A percentile compares a stretch with the other conserved stretches of the same genome.
phyloP scores from a whole-genome alignment of 2,113 vertebrate species.

The Neolamprologus falcicula region DNA sequence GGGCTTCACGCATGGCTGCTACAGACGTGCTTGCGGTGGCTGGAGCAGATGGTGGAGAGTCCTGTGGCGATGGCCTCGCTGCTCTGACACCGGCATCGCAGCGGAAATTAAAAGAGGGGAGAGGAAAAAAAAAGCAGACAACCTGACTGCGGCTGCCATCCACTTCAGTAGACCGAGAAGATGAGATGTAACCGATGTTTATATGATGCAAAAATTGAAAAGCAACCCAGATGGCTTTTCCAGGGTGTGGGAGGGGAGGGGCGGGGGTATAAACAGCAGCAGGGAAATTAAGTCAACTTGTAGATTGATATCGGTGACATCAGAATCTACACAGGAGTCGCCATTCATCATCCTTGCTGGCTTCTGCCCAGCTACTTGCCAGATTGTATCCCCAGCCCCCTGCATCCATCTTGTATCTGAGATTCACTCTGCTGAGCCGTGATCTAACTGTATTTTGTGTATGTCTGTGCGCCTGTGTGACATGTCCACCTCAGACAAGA shows the following conservation, averaged over 20 bases:
- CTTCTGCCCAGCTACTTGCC: conserved; percentile 45
- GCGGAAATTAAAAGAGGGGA: conserved; percentile 40
- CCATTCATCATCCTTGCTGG: conserved; percentile 52
- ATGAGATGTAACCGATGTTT: conserved; percentile 47
- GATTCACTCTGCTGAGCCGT: conserved; percentile 10
- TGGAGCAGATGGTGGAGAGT: conserved; percentile 62
- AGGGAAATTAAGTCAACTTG: conserved; percentile 48
- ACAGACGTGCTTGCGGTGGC: conserved; percentile 37
- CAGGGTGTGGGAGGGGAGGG: neutral
- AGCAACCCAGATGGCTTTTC: conserved; percentile 31
- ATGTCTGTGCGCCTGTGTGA: neutral
- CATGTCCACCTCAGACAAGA: conserved; percentile 80
- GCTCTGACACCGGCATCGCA: conserved; percentile 44
- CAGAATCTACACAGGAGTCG: conserved; percentile 15
- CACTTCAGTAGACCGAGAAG: conserved; percentile 19
- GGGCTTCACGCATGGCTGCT: conserved; percentile 62
- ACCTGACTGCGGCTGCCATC: conserved; percentile 32
- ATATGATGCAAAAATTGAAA: conserved; percentile 17
- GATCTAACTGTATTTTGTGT: conserved; percentile 11
- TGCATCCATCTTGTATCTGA: conserved; percentile 26
- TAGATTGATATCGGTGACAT: conserved; percentile 54
- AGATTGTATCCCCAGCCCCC: conserved; percentile 55
- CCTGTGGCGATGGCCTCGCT: conserved; percentile 51
- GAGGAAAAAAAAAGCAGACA: neutral
- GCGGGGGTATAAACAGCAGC: neutral